Evolutionary conservation across 2,888 invertebrate genomes (phyloP).

Genomic region (Nycteola revayana): DNA sequence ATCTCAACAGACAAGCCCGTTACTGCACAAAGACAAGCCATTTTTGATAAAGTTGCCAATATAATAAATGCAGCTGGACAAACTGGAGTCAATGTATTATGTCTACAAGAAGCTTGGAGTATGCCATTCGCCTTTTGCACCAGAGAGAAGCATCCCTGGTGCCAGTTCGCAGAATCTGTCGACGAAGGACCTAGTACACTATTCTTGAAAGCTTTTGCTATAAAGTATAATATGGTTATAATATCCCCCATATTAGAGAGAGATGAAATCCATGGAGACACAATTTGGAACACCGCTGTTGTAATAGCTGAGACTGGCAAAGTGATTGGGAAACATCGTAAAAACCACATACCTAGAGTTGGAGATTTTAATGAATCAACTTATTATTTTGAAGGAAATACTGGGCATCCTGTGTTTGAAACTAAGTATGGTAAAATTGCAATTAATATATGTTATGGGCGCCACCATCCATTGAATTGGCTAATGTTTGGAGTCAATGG

Average conservation of each 20-base stretch:
- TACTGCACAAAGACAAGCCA: slow-evolving; percentile 87
- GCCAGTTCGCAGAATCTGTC: slow-evolving; percentile 97
- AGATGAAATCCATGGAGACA: slow-evolving; percentile 92
- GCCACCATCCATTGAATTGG: slow-evolving; percentile 99
- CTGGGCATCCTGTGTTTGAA: slow-evolving; percentile 97
- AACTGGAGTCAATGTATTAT: slow-evolving; percentile 93
- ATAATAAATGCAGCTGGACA: slow-evolving; percentile 90
- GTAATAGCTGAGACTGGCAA: slow-evolving; percentile 93
- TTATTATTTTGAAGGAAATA: slow-evolving; percentile 97
- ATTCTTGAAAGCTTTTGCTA: slow-evolving; percentile 89
- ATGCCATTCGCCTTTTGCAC: slow-evolving; percentile 99
- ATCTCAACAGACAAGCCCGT: slow-evolving; percentile 89
- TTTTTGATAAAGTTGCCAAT: slow-evolving; percentile 87
- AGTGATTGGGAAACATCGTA: slow-evolving; percentile 96
- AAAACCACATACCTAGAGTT: slow-evolving; percentile 98
- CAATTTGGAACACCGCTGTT: slow-evolving; percentile 97
- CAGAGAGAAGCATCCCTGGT: slow-evolving; percentile 97
- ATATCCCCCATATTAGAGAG: slow-evolving; percentile 97
- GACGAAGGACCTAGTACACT: slow-evolving; percentile 92
- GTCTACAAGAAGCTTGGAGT: slow-evolving; percentile 98
- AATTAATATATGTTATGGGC: slow-evolving; percentile 98
- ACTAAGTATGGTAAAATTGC: slow-evolving; percentile 94
- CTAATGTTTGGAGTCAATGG: slow-evolving; percentile 98
- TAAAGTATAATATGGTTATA: slow-evolving; percentile 94
- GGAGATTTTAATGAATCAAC: slow-evolving; percentile 99